Evolutionary conservation across 2,113 vertebrate genomes (phyloP).

Genomic region (Toxotes jaculatrix): DNA sequence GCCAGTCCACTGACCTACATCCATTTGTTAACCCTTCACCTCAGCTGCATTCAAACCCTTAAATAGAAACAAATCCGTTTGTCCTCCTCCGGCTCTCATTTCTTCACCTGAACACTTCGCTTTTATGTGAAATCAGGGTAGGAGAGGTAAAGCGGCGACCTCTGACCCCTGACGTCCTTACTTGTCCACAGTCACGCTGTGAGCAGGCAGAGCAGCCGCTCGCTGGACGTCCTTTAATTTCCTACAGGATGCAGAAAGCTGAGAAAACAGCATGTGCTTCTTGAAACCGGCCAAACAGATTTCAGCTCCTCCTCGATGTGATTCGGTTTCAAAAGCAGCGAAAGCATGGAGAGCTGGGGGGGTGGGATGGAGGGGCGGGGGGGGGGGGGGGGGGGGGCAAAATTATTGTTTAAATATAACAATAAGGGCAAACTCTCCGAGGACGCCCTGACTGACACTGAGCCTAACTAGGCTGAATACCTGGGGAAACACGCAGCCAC

Average conservation of each 20-base stretch:
- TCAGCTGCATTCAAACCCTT: conserved; percentile 40
- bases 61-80: conserved; percentile 48
- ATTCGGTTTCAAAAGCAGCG: neutral
- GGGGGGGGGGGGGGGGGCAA: too few species aligned
- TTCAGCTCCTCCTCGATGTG: too few species aligned
- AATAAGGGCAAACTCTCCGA: too few species aligned
- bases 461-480: too few species aligned
- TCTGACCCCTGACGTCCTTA: neutral
- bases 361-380: too few species aligned
- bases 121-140: neutral
- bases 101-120: neutral
- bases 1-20: conserved; percentile 72
- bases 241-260: neutral
- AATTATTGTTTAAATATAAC: too few species aligned
- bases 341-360: too few species aligned
- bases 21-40: conserved; percentile 63
- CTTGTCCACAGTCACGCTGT: neutral
- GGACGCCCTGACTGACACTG: too few species aligned
- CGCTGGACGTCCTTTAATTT: neutral
- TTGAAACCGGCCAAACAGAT: too few species aligned
- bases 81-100: neutral
- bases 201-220: neutral
- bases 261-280: neutral
- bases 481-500: too few species aligned
- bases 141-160: conserved; percentile 3